Evolutionary conservation across 2,888 invertebrate species (phyloP).

Genomic region (Machimus atricapillus): DNA sequence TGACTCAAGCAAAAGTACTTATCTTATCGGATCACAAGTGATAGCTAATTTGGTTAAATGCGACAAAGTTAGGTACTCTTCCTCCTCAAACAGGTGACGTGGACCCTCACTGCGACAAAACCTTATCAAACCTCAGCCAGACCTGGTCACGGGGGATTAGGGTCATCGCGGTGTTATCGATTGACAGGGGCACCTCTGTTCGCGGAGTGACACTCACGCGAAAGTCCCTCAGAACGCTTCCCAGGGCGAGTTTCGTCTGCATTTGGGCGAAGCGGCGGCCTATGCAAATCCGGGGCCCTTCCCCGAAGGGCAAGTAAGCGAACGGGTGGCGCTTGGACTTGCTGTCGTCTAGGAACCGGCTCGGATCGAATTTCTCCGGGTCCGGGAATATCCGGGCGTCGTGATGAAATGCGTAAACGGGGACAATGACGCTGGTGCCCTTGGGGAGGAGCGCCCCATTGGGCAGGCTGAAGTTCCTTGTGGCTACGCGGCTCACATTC

Average conservation of each 20-base stretch:
- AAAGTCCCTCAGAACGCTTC: conserved; percentile 43
- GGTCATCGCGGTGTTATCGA: conserved; percentile 42
- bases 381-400: conserved; percentile 57
- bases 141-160: conserved; percentile 42
- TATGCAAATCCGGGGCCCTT: conserved; percentile 53
- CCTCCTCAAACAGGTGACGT: not conserved
- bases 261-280: conserved; percentile 46
- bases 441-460: conserved; percentile 51
- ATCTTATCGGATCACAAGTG: conserved; percentile 29
- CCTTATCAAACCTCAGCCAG: conserved; percentile 47
- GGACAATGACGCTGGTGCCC: conserved; percentile 52
- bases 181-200: conserved; percentile 34
- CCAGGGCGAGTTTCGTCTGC: conserved; percentile 44
- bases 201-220: not conserved
- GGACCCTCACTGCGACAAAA: conserved; percentile 21
- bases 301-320: conserved; percentile 55
- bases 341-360: conserved; percentile 54
- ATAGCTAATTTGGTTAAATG: conserved; percentile 12
- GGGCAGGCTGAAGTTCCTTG: conserved; percentile 47
- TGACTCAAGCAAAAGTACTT: not conserved
- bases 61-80: not conserved
- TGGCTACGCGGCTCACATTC: conserved; percentile 38
- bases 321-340: conserved; percentile 50
- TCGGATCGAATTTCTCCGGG: conserved; percentile 58
- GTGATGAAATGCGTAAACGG: conserved; percentile 54